Evolutionary conservation across 2,888 invertebrate species (phyloP), one percentile per base, ranked within the genome.

Genomic region (Chalcis sispes): DNA sequence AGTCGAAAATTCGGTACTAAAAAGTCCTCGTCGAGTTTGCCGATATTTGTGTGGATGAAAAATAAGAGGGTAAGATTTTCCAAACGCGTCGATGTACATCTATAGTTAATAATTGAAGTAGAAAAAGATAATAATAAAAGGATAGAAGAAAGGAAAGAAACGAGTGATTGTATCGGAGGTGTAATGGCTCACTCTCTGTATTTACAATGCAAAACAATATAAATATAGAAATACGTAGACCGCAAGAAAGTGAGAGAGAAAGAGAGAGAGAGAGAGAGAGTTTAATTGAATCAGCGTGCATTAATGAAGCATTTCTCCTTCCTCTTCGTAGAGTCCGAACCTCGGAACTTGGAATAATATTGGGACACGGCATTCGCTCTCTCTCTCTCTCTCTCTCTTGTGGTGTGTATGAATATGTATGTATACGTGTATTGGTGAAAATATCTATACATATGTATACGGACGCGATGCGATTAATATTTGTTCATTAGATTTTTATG

Each of bases 181-280:
- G 58, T 48, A 69, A 59, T 32, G 20, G 58, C 48, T 46, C 25
- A 52, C 13, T 20, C 40, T 54, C 25, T 27, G 54, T 48, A 69
- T 69, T 69, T 69, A 69, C 58, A 69, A 69, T 69, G 58, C 58
- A 69, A 69, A 58, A 46, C 58, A 15, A 71, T 54, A 32, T 71
- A 71, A 62, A 62, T 71, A 62, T 27, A 50, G 52, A 62, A 59
- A 58, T 59, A 32, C 56, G 18, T 10, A 10, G 40, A 4, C 42
- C 13, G 42, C 13, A 36, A 4, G 36, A n/a, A n/a, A n/a, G n/a
- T n/a, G n/a, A n/a, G n/a, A n/a, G n/a, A n/a, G n/a, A n/a, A n/a
- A n/a, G n/a, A n/a, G n/a, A n/a, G n/a, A n/a, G n/a, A n/a, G n/a
- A n/a, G n/a, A n/a, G n/a, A n/a, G n/a, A n/a, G 52, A 71, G 62